Percentiles rank a stretch among this genome's conserved stretches.
Conservation (phyloP, 2,113 vertebrate species). For the Pardalotus punctatus region DNA sequence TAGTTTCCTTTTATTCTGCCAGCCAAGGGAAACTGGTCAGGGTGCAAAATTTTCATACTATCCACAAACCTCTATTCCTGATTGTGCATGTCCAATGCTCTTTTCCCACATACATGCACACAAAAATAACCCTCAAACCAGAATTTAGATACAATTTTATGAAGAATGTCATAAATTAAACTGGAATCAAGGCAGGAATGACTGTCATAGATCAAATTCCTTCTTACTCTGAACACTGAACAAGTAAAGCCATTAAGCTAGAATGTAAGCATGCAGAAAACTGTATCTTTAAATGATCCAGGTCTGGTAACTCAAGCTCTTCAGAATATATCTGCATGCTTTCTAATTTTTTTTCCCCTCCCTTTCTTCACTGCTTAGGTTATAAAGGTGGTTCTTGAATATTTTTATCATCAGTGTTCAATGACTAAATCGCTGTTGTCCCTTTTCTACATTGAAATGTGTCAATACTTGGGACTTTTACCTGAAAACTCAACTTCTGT, state of each 20-base stretch:
- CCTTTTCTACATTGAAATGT: not conserved
- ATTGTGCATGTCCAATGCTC: not conserved
- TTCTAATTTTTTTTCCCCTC: not conserved
- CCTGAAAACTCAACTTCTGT: not conserved
- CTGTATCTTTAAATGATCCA: not conserved
- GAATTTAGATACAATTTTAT: not conserved
- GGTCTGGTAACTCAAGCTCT: not conserved
- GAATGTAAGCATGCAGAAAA: not conserved
- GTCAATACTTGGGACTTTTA: not conserved
- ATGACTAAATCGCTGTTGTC: not conserved
- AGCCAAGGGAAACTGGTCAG: not conserved
- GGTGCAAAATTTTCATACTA: not conserved
- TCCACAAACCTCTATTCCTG: not conserved
- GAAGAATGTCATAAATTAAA: not conserved
- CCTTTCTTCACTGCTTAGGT: not conserved
- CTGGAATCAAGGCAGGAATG: not conserved
- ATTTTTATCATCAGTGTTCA: not conserved
- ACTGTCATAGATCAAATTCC: not conserved
- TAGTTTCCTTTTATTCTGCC: not conserved
- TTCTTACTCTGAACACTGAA: not conserved
- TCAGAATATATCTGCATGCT: not conserved
- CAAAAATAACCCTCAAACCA: no score
- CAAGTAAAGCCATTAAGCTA: not conserved
- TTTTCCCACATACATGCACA: rapidly evolving
- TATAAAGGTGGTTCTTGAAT: not conserved